Evolutionary conservation across 1,140 invertebrate genomes (phyloP), one percentile per base, ranked within the genome.

Genomic region (Medauroidea extradentata): DNA sequence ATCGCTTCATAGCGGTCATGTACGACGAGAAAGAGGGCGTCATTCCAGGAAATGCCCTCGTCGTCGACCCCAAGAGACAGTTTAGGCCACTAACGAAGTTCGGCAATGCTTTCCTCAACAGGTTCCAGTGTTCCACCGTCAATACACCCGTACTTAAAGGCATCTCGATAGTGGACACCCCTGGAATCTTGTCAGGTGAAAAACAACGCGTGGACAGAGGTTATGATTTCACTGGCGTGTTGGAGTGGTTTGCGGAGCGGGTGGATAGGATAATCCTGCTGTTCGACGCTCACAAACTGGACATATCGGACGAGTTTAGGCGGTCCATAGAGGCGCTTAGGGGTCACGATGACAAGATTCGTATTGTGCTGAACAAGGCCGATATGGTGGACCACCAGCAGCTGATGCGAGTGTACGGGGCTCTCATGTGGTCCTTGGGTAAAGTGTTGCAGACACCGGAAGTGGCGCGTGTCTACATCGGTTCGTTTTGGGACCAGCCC

Each of bases 381-480:
- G 97, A 99, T 70, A 98, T 97, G 92, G 89, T 99, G 29, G 95
- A 99, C 73, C 94, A 98, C 77, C 96, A 99, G 71, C 95, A 98
- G 73, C 77, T 99, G 27, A 98, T 99, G 94, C 80, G 97, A 61
- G 96, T 99, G 4, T 99, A 99, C 73, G 96, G 96, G 42, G 96
- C 96, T 2, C 82, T 99, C 13, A 99, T 99, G 96, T 98, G 96
- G 95, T 97, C 94, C 0, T 76, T 98, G 42, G 96, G 94, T 11
- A 96, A 96, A 77, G 92, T 94, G 52, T 77, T 99, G 57, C 93
- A 96, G 73, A 99, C 96, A 14, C 96, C 96, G 2, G 96, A 99
- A 83, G 96, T 99, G n/a, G 93, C 94, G 0, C 79, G 96, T 60
- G 96, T 99, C 1, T 99, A 98, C 70, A 96, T 99, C 66, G 96